Percentiles rank a stretch among this genome's conserved stretches.
Evolutionary conservation across 92 coral and sea anemone species (phyloP).

Genomic region (Porites evermanni): DNA sequence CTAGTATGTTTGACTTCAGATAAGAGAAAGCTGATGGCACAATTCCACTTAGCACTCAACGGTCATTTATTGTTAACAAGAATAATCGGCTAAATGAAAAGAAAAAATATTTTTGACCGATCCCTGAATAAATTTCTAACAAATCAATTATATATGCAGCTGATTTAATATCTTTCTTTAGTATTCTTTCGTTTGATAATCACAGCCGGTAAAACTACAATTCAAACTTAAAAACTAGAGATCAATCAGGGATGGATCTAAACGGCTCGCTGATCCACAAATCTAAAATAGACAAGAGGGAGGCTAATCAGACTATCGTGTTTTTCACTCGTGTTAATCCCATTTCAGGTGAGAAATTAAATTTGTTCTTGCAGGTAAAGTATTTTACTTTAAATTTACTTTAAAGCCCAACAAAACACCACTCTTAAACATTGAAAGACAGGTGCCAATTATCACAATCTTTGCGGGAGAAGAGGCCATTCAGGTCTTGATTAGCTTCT

Average conservation of each 20-base stretch:
- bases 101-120: neutral
- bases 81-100: neutral
- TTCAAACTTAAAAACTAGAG: neutral
- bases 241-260: neutral
- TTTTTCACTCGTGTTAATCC: too few species aligned
- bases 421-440: neutral
- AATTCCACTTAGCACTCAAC: neutral
- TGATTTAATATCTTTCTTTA: neutral
- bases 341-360: too few species aligned
- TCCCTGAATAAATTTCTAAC: neutral
- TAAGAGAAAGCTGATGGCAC: neutral
- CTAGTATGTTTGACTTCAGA: neutral
- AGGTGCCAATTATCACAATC: neutral
- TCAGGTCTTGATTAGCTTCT: slow-evolving; percentile 16
- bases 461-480: neutral
- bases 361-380: too few species aligned
- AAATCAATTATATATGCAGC: neutral
- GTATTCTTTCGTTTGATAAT: neutral
- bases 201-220: neutral
- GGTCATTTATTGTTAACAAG: too few species aligned
- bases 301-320: neutral
- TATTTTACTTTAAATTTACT: neutral
- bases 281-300: neutral
- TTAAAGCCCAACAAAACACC: neutral
- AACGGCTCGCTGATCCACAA: neutral